phyloP scores from a whole-genome alignment of 1,140 invertebrate species.

The Hylyphantes graminicola region DNA sequence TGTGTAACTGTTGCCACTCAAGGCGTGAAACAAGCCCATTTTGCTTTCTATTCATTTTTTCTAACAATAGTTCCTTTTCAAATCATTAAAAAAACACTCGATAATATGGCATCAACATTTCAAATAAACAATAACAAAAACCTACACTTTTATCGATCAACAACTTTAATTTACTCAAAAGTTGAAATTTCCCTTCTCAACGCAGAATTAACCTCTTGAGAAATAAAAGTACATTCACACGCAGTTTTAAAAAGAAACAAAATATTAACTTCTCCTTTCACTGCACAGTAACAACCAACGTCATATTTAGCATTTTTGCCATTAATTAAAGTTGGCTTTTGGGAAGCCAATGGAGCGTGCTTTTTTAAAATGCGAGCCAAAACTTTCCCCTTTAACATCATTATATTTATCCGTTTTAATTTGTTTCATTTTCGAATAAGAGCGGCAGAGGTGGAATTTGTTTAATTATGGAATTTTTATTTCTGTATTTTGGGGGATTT shows the following conservation, averaged over 20 bases:
- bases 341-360: background rate
- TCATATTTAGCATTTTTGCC: background rate
- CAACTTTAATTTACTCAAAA: background rate
- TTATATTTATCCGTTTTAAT: conserved; percentile 53
- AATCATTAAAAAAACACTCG: too few relatives aligned
- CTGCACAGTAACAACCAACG: background rate
- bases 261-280: background rate
- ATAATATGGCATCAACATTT: too few relatives aligned
- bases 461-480: conserved; percentile 43
- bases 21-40: too few relatives aligned
- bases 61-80: too few relatives aligned
- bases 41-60: too few relatives aligned
- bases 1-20: too few relatives aligned
- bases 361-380: background rate
- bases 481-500: background rate
- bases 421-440: conserved; percentile 45
- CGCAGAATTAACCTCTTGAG: background rate
- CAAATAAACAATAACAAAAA: too few relatives aligned
- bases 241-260: background rate
- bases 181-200: conserved; percentile 6
- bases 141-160: too few relatives aligned
- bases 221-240: conserved; percentile 1
- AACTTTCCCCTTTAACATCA: conserved; percentile 21
- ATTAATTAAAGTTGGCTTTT: conserved; percentile 7
- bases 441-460: conserved; percentile 18